Evolutionary conservation across 2,797 vertebrate species (phyloP).

Genomic region (Leptoclinus maculatus): DNA sequence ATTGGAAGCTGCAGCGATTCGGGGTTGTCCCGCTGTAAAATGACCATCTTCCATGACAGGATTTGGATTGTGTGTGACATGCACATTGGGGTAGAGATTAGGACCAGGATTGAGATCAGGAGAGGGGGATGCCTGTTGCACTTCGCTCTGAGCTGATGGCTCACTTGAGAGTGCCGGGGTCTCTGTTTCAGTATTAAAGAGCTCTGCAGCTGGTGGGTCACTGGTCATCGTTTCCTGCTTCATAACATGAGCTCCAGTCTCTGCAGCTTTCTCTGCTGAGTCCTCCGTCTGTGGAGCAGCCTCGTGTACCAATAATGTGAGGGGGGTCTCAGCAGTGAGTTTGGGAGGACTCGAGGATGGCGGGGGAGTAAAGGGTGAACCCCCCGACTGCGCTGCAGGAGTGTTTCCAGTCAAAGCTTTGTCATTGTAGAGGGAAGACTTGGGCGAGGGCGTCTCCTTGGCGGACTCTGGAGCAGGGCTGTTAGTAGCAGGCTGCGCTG

Average conservation of each 20-base stretch:
- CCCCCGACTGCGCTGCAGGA: constrained; percentile 14
- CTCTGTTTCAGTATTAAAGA: constrained; percentile 7
- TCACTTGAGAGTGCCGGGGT: constrained; percentile 18
- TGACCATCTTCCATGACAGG: constrained; percentile 43
- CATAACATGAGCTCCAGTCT: constrained; percentile 10
- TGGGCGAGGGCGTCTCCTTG: constrained; percentile 59
- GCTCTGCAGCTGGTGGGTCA: constrained; percentile 25
- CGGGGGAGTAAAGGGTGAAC: not conserved
- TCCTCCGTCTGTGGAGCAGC: constrained; percentile 39
- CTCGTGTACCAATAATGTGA: constrained; percentile 17
- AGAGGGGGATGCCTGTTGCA: constrained; percentile 47
- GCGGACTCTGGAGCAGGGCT: constrained; percentile 55
- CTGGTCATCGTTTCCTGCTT: constrained; percentile 17
- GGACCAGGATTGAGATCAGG: constrained; percentile 70
- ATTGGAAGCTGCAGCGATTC: constrained; percentile 54
- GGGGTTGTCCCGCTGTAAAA: constrained; percentile 27
- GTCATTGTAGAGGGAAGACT: constrained; percentile 80
- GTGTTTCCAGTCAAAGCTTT: constrained; percentile 61
- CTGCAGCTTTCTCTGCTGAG: constrained; percentile 18
- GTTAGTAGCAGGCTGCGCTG: constrained; percentile 46
- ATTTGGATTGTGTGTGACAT: constrained; percentile 71
- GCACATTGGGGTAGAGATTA: constrained; percentile 78
- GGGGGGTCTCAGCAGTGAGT: constrained; percentile 18
- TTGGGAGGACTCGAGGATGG: constrained; percentile 18
- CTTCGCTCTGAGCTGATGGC: constrained; percentile 25